Base-by-base conservation (phyloP, 2,797 vertebrate genomes). In the Malurus splendens region DNA sequence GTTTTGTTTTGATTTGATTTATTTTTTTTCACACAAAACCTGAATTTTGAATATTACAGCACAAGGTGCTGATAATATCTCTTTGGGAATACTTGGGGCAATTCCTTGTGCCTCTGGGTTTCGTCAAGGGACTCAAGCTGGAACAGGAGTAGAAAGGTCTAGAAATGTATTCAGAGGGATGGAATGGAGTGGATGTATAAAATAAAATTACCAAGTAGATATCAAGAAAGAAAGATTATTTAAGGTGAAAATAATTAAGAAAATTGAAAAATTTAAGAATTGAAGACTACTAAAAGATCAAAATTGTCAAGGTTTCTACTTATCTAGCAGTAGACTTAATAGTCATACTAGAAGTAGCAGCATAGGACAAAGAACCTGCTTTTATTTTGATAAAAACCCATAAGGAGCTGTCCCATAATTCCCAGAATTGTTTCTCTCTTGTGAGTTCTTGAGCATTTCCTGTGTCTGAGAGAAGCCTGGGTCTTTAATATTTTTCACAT, bases 51-150 rank as follows among this genome's bases (percentile, higher is more conserved):
- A 3, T 32, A 10, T 27, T 54, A 14, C 5, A 57, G 11, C 44
- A 24, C 12, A 59, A 55, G 9, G 2, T 0, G 2, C 1, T 45
- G 4, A 10, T 41, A 59, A 55, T 3, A 17, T 18, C 30, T 67
- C 42, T 6, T 2, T 7, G 1, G 12, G 6, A 67, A 59, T 39
- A 33, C 2, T 30, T 17, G 2, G 1, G 52, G 1, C 2, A 60
- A 18, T 61, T 50, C 45, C 20, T 41, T n/a, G 3, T 71, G 15
- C 6, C 7, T 61, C 14, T 27, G 5, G 6, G 6, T 32, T 45
- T 36, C 8, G 18, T 39, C 9, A 50, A 57, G 5, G 14, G 19
- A 27, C 25, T 61, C 44, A 30, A 48, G 28, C 6, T 62, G 9
- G 13, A 50, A 36, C 2, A 30, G 18, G 2, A 24, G 10, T 16